Conservation (phyloP, 2,797 vertebrate species). For the Antennarius maculatus region DNA sequence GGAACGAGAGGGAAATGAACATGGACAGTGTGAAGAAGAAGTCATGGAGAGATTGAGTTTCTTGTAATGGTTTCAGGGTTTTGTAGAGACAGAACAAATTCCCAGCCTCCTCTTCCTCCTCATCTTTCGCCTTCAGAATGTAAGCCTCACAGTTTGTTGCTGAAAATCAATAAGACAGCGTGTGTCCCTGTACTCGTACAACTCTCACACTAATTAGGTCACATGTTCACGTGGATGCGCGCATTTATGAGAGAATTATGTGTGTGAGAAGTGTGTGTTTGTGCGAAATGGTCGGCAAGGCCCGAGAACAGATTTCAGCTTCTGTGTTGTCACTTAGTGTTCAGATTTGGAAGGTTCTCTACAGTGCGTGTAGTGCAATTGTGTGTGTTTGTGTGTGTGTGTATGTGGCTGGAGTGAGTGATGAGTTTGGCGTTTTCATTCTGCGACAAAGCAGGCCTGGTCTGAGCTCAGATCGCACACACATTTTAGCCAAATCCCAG, state of each 20-base stretch:
- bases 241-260: slow-evolving; percentile 16
- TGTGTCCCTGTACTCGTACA: slow-evolving; percentile 62
- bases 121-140: slow-evolving; percentile 54
- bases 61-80: slow-evolving; percentile 3
- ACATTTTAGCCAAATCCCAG: background rate
- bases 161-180: slow-evolving; percentile 68
- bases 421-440: slow-evolving; percentile 58
- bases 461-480: slow-evolving; percentile 54
- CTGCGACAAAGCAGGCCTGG: slow-evolving; percentile 27
- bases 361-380: no score
- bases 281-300: background rate
- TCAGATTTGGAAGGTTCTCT: no score
- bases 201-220: slow-evolving; percentile 58
- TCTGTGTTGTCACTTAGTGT: no score
- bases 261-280: slow-evolving; percentile 1
- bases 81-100: slow-evolving; percentile 21
- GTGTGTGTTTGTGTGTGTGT: slow-evolving; percentile 18
- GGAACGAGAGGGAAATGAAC: slow-evolving; percentile 44
- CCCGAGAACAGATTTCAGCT: no score
- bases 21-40: background rate
- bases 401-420: slow-evolving; percentile 48
- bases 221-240: slow-evolving; percentile 34
- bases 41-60: slow-evolving; percentile 29
- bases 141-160: slow-evolving; percentile 59
- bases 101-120: slow-evolving; percentile 19